phyloP scores from a whole-genome alignment of 1,140 invertebrate species.

The Neelides sp. region DNA sequence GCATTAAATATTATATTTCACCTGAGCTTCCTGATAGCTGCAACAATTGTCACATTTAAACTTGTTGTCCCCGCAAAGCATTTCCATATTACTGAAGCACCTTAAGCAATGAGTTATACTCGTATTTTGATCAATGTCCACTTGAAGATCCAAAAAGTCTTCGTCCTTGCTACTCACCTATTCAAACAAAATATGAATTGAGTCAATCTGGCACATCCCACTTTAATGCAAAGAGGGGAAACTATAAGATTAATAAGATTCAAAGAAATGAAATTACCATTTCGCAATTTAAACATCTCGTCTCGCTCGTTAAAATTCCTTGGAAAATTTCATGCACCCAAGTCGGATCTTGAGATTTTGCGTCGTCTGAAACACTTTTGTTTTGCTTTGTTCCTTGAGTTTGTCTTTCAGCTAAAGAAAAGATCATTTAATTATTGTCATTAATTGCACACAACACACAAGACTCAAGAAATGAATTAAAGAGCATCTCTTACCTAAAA shows the following conservation, averaged over 20 bases:
- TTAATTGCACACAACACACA: neutral
- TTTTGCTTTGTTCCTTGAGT: conserved; percentile 39
- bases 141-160: conserved; percentile 97
- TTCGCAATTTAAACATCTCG: conserved; percentile 97
- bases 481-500: conserved; percentile 54
- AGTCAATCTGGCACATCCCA: neutral
- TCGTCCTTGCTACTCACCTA: conserved; percentile 94
- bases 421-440: conserved; percentile 11
- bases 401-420: conserved; percentile 57
- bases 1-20: conserved; percentile 37
- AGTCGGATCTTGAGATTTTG: conserved; percentile 65
- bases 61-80: conserved; percentile 97
- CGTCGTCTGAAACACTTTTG: conserved; percentile 11
- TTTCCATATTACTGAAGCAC: conserved; percentile 97
- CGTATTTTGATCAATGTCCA: conserved; percentile 98
- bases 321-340: conserved; percentile 99
- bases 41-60: conserved; percentile 99
- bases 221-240: neutral
- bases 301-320: conserved; percentile 97
- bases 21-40: conserved; percentile 96
- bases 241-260: conserved; percentile 5
- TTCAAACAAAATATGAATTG: conserved; percentile 4
- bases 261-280: conserved; percentile 49
- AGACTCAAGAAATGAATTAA: too few relatives aligned
- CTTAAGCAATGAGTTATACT: conserved; percentile 96